Base-by-base conservation (phyloP, 1,140 invertebrate genomes). In the Cherax destructor region DNA sequence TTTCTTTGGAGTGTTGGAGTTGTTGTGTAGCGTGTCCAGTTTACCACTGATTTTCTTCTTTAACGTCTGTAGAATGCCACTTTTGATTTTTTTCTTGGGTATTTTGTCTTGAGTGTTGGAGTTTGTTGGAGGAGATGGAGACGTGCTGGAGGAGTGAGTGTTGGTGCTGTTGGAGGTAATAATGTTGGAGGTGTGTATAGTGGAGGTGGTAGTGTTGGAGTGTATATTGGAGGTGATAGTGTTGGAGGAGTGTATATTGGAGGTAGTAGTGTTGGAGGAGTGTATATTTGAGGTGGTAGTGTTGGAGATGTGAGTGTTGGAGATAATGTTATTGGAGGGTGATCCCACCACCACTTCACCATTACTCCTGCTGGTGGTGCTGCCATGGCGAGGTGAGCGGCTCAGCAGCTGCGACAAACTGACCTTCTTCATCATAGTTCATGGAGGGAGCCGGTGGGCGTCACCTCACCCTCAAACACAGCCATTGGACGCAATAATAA, bases 401-500 rank as follows among this genome's bases (percentile, higher is more conserved):
- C 89, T 91, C 21, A 91, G 30, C 49, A 89, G 72, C 79, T 89
- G 87, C 7, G 89, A 77, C 77, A 91, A 69, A 77, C 83, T 91
- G 76, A 91, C 89, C 77, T 91, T 91, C 41, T 91, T 91, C 89
- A 91, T 91, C 89, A 91, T 91, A 83, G 85, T 91, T 72, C 83
- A 59, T 91, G 76, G 83, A 56, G 72, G 80, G 47, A 65, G 83
- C 76, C 81, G 24, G 10, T 79, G n/a, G 77, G 89, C 74, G 65
- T 85, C 65, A 24, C n/a, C 3, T 85, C 69, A 85, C 47, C 83
- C 83, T 76, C 69, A 56, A 11, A 91, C 89, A 91, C 83, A 69
- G 89, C 89, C 89, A 86, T 85, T 85, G 74, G 89, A 91, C n/a
- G 83, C 18, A 50, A 56, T 76, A 56, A 86, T 13, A 30, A 65